Conservation (phyloP, 2,888 invertebrate species). For the Euphydryas editha region DNA sequence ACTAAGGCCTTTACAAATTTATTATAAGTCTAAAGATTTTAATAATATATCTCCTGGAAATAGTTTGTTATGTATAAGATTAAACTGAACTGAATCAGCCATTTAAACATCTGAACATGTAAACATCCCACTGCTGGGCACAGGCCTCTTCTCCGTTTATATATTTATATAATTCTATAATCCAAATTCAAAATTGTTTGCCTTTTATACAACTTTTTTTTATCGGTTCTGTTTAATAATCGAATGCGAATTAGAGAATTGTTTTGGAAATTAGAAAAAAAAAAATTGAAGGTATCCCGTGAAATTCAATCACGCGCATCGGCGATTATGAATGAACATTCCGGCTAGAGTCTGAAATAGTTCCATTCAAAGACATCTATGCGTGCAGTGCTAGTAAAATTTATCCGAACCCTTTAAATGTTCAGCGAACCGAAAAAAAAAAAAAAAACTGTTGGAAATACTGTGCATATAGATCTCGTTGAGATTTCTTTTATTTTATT, state of each 20-base stretch:
- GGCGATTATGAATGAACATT: conserved; percentile 21
- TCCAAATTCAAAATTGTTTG: not conserved
- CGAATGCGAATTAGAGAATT: not conserved
- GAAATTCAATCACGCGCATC: conserved; percentile 26
- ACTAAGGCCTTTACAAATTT: too few relatives aligned
- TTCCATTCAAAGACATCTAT: conserved; percentile 38
- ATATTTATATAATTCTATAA: not conserved
- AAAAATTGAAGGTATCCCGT: conserved; percentile 22
- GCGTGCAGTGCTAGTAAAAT: conserved; percentile 39
- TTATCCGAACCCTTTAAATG: conserved; percentile 26
- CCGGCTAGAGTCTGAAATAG: conserved; percentile 19
- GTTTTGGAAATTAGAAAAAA: not conserved
- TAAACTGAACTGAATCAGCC: too few relatives aligned
- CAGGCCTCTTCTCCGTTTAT: too few relatives aligned
- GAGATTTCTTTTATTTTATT: not conserved
- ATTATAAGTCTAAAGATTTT: too few relatives aligned
- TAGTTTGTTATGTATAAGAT: too few relatives aligned
- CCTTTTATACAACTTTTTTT: not conserved
- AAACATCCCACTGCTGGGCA: too few relatives aligned
- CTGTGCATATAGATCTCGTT: not conserved
- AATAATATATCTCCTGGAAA: too few relatives aligned
- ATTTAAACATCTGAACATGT: too few relatives aligned
- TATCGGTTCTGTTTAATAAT: not conserved
- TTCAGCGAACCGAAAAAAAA: conserved; percentile 20
- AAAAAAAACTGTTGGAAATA: conserved; percentile 17